Conservation (phyloP, 2,113 vertebrate species). For the Meriones unguiculatus region DNA sequence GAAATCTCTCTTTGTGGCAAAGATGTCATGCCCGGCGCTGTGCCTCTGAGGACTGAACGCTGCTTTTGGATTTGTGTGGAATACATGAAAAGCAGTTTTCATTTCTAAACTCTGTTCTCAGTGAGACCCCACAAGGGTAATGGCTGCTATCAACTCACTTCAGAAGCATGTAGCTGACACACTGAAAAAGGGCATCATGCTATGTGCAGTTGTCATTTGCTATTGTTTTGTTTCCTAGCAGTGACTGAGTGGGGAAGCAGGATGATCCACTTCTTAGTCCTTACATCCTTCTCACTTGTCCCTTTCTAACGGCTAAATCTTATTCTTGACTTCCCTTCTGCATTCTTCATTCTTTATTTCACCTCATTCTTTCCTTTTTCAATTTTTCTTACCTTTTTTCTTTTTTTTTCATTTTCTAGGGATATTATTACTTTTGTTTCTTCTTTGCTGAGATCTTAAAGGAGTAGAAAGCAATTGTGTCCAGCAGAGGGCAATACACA, state of each 20-base stretch:
- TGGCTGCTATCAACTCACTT: slow-evolving; percentile 14
- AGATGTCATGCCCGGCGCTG: background rate
- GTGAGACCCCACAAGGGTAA: background rate
- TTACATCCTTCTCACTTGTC: background rate
- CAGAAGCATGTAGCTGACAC: background rate
- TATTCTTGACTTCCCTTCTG: background rate
- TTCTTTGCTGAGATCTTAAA: background rate
- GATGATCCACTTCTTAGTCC: background rate
- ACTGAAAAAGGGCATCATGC: background rate
- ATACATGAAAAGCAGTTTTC: background rate
- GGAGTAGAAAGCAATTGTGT: slow-evolving; percentile 51
- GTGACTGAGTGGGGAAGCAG: background rate
- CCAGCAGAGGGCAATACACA: slow-evolving; percentile 68
- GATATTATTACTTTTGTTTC: background rate
- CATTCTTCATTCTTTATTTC: background rate
- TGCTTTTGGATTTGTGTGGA: background rate
- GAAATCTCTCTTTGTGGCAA: background rate
- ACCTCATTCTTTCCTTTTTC: background rate
- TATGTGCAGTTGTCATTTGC: background rate
- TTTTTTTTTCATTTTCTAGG: background rate
- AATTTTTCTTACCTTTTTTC: background rate
- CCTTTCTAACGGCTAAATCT: background rate
- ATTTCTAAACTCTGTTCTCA: background rate
- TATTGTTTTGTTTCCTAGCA: background rate
- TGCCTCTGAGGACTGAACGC: background rate